Evolutionary conservation across 1,140 invertebrate species (phyloP), one percentile per base, ranked within the genome.

Genomic region (Augochlora pura): DNA sequence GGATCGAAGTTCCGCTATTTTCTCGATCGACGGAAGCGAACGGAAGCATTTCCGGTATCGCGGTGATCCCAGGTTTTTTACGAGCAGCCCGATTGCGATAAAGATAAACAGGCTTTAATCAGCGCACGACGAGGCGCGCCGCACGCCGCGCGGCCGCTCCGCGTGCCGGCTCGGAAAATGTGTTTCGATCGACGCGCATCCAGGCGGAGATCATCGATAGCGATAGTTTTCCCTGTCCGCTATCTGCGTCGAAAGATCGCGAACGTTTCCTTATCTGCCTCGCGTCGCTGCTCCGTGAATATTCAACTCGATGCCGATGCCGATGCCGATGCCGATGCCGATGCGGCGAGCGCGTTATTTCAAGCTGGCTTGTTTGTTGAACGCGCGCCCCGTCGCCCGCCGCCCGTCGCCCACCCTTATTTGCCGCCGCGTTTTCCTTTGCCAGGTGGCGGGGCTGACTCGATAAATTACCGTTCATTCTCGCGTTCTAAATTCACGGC

Each of bases 61-160:
- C 68, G 42, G 69, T 0, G 64, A 63, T 21, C 25, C 32, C 63
- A 68, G 63, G 64, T 46, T 46, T 32, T 72, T 78, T 72, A 78
- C 18, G 76, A 72, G 18, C 76, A 10, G 60, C 27, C 68, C 68
- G 76, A 78, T 78, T 78, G 72, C 60, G 49, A 78, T 78, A 78
- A 64, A 78, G 76, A 78, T 78, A 78, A 78, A 64, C 76, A 72
- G 25, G 60, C 38, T 72, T 78, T 78, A 78, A 78, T 78, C 76
- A 72, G 68, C 75, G 32, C 16, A n/a, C 21, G 42, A 46, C 9
- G 42, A 10, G 42, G 42, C 42, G 42, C 21, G 75, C 42, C 62
- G 52, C 68, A 46, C n/a, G n/a, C n/a, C n/a, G 42, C 42, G 42
- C 21, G 75, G n/a, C 42, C 62, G 52, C 68, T 46, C 18, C 54